A percentile compares a stretch with the other conserved stretches of the same genome.
These are phyloP conservation scores for Pilophorus perplexus DNA, from an alignment of 2,888 invertebrate genomes.

Conservation along the genomic window DNA sequence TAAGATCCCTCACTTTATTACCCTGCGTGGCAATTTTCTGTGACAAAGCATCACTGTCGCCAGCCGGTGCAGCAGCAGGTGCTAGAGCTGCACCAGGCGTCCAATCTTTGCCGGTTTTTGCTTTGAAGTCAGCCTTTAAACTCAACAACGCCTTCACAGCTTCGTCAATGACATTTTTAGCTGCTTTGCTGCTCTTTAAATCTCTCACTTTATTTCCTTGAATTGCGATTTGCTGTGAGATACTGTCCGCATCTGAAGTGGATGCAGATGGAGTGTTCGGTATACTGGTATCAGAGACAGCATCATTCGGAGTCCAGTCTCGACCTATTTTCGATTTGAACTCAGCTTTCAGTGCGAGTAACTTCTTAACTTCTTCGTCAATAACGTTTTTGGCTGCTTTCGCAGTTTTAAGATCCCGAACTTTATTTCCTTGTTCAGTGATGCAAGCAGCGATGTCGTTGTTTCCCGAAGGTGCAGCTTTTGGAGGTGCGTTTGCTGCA, in stretches of 20 bases:
- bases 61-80: not conserved
- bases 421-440: constrained; percentile 56
- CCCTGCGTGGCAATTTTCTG: constrained; percentile 61
- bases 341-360: constrained; percentile 58
- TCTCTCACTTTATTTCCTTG: constrained; percentile 63
- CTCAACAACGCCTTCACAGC: constrained; percentile 59
- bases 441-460: not conserved
- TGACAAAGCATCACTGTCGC: not conserved
- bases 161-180: constrained; percentile 58
- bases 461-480: too few species aligned
- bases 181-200: constrained; percentile 66
- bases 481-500: not conserved
- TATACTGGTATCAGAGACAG: not conserved
- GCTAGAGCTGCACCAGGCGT: constrained; percentile 51
- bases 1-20: constrained; percentile 67
- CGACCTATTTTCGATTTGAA: constrained; percentile 55
- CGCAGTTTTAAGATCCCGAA: constrained; percentile 67
- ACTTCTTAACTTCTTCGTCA: constrained; percentile 56
- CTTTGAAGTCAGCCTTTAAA: constrained; percentile 58
- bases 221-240: constrained; percentile 59
- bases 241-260: constrained; percentile 49
- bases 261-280: not conserved
- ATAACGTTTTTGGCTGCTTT: constrained; percentile 64
- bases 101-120: constrained; percentile 55
- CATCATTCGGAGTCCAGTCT: constrained; percentile 55